A percentile compares a stretch with the other conserved stretches of the same genome.
Conservation (phyloP, 2,888 invertebrate genomes). For the Tenthredo mesomela region DNA sequence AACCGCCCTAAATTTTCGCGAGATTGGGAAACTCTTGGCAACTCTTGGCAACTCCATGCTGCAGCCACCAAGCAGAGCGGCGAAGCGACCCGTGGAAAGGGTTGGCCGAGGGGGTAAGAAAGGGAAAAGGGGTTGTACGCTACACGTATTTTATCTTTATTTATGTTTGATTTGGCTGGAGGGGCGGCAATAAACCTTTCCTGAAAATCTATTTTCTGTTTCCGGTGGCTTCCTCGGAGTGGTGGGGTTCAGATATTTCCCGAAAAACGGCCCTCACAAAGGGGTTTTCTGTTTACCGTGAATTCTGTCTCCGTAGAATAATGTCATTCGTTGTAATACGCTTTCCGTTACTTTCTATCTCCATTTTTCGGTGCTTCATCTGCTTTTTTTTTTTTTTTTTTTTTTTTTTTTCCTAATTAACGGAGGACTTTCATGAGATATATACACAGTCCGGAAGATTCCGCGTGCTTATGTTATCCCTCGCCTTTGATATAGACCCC, state of each 20-base stretch:
- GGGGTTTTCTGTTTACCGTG: constrained; percentile 20
- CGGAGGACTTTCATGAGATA: background rate
- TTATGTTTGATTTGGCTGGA: constrained; percentile 52
- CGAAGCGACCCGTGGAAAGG: constrained; percentile 37
- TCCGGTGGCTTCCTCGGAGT: constrained; percentile 20
- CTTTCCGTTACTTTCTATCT: background rate
- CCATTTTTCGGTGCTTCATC: background rate
- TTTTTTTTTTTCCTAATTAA: background rate
- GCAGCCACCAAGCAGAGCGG: constrained; percentile 22
- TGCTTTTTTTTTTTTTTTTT: background rate
- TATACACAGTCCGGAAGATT: background rate
- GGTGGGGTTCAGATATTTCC: background rate
- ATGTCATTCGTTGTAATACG: background rate
- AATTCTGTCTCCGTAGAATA: background rate
- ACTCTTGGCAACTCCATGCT: constrained; percentile 38
- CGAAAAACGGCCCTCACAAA: background rate
- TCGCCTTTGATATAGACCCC: background rate
- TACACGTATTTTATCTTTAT: constrained; percentile 54
- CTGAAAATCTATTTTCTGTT: constrained; percentile 48
- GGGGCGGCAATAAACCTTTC: constrained; percentile 50
- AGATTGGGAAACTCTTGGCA: constrained; percentile 50
- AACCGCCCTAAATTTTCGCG: constrained; percentile 46
- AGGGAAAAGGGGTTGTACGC: constrained; percentile 40
- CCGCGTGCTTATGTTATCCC: background rate
- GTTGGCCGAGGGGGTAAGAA: constrained; percentile 25